Percentiles rank a stretch among this genome's conserved stretches.
phyloP scores from a whole-genome alignment of 2,113 vertebrate genomes.

The Pseudorectes ferrugineus region DNA sequence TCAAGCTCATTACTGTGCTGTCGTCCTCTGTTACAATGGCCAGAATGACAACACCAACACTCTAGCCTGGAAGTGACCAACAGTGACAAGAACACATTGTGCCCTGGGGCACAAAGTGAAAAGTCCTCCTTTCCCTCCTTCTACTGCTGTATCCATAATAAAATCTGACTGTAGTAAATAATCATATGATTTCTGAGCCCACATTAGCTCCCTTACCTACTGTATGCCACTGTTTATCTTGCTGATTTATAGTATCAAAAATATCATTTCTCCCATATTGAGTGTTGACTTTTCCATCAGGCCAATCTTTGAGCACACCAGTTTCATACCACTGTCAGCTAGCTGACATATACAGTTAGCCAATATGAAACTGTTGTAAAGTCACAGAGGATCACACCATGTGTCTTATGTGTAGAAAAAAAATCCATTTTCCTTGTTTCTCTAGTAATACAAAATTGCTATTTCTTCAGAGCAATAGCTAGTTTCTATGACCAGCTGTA shows the following conservation, averaged over 20 bases:
- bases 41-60: background rate
- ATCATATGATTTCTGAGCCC: background rate
- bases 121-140: background rate
- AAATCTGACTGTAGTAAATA: background rate
- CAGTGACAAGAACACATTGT: background rate
- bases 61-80: background rate
- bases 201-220: background rate
- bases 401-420: background rate
- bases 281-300: background rate
- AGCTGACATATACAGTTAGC: background rate
- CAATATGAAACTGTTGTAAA: background rate
- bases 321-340: background rate
- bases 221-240: background rate
- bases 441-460: background rate
- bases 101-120: background rate
- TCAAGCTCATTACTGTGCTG: background rate
- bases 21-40: background rate
- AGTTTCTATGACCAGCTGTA: constrained; percentile 35
- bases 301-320: background rate
- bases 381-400: background rate
- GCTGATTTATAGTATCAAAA: background rate
- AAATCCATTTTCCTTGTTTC: background rate
- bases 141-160: background rate
- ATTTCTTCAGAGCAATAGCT: background rate
- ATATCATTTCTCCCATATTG: background rate